These are phyloP conservation scores for Pelecanus crispus DNA, from an alignment of 2,113 vertebrate species.

Conservation along the genomic window DNA sequence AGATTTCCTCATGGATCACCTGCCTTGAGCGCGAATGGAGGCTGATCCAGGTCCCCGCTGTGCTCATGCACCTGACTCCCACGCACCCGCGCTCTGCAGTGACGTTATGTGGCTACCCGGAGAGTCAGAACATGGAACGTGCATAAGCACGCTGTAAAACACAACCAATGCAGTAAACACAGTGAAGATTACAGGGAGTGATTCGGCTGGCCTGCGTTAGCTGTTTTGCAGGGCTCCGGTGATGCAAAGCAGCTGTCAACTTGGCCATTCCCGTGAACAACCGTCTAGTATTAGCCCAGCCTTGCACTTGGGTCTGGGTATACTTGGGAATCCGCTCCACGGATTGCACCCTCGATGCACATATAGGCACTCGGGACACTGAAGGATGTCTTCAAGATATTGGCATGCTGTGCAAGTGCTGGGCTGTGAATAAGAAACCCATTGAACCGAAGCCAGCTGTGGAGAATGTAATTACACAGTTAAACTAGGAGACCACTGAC, in stretches of 20 bases:
- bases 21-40: background rate
- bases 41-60: background rate
- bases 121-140: background rate
- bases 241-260: conserved; percentile 28
- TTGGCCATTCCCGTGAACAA: background rate
- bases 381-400: background rate
- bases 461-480: background rate
- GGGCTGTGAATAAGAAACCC: background rate
- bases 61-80: background rate
- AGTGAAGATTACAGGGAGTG: background rate
- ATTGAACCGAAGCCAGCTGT: background rate
- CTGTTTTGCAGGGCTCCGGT: background rate
- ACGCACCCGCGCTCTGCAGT: rapidly evolving
- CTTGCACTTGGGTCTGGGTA: background rate
- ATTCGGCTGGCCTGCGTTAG: background rate
- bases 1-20: background rate
- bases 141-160: background rate
- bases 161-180: background rate
- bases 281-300: background rate
- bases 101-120: background rate
- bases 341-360: background rate
- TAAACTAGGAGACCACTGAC: background rate
- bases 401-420: background rate
- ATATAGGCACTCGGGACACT: rapidly evolving
- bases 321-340: background rate